Conservation (phyloP, 2,888 invertebrate genomes). For the Leucophora obtusa region DNA sequence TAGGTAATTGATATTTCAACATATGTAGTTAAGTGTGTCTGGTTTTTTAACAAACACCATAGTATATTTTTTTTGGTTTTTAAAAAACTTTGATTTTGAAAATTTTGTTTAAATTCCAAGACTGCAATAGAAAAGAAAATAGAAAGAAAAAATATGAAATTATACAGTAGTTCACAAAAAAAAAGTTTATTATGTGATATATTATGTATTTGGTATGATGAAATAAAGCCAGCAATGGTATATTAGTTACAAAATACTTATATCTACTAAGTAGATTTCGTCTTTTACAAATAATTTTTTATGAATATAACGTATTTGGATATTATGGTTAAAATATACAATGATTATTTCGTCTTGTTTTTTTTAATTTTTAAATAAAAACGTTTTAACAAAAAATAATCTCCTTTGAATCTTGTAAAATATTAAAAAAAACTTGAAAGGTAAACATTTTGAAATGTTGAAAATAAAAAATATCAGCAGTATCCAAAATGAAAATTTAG, state of each 20-base stretch:
- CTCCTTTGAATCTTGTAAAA: not conserved
- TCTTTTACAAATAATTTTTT: not conserved
- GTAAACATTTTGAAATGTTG: too few species aligned
- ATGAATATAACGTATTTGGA: not conserved
- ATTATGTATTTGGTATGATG: not conserved
- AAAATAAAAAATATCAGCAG: conserved; percentile 16
- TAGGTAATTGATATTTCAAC: conserved; percentile 43
- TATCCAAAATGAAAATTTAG: too few species aligned
- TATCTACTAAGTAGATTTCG: conserved; percentile 3
- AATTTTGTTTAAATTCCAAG: conserved; percentile 67
- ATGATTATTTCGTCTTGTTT: not conserved
- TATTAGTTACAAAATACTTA: not conserved
- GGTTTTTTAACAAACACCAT: conserved; percentile 29
- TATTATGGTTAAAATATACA: not conserved
- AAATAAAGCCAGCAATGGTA: conserved; percentile 14
- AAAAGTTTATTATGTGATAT: not conserved
- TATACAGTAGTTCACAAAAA: conserved; percentile 9
- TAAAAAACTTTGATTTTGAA: conserved; percentile 39
- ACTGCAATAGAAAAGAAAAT: conserved; percentile 66
- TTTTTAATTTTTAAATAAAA: conserved; percentile 7
- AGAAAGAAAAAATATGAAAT: conserved; percentile 55
- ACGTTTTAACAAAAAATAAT: not conserved
- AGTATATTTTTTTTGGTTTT: conserved; percentile 32
- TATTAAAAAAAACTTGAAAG: not conserved
- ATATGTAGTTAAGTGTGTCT: too few species aligned